Evolutionary conservation across 1,140 invertebrate genomes (phyloP).

Genomic region (Argopecten irradians): DNA sequence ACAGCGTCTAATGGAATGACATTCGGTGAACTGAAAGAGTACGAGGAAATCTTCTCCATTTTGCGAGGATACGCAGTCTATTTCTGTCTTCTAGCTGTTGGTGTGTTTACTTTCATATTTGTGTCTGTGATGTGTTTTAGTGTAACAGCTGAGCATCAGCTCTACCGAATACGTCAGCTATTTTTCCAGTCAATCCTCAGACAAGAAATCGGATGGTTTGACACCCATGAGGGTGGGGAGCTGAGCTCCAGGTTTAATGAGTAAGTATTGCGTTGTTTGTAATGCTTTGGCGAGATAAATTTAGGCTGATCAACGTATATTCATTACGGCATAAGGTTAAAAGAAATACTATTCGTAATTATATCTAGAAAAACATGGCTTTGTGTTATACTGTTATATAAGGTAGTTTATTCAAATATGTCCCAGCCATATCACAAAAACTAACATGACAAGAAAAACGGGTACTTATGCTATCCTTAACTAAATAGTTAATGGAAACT

Average conservation of each 20-base stretch:
- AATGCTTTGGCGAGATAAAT: too few species aligned
- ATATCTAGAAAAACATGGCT: too few species aligned
- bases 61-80: constrained; percentile 37
- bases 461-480: too few species aligned
- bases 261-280: constrained; percentile 78
- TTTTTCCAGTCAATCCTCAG: constrained; percentile 84
- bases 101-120: constrained; percentile 39
- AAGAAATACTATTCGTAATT: too few species aligned
- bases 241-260: constrained; percentile 78
- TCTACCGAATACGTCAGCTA: constrained; percentile 57
- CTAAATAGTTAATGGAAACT: too few species aligned
- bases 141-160: constrained; percentile 48
- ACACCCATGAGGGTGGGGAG: constrained; percentile 79
- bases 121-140: constrained; percentile 42
- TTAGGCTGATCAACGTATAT: too few species aligned
- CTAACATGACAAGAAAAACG: too few species aligned
- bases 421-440: too few species aligned
- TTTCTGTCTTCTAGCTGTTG: constrained; percentile 51
- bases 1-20: neutral
- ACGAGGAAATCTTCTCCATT: constrained; percentile 28
- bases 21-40: neutral
- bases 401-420: too few species aligned
- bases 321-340: too few species aligned
- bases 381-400: too few species aligned
- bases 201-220: constrained; percentile 95